Percentiles rank a stretch among this genome's conserved stretches.
These are phyloP conservation scores for Bedellia somnulentella DNA, from an alignment of 2,888 invertebrate genomes.

Conservation along the genomic window DNA sequence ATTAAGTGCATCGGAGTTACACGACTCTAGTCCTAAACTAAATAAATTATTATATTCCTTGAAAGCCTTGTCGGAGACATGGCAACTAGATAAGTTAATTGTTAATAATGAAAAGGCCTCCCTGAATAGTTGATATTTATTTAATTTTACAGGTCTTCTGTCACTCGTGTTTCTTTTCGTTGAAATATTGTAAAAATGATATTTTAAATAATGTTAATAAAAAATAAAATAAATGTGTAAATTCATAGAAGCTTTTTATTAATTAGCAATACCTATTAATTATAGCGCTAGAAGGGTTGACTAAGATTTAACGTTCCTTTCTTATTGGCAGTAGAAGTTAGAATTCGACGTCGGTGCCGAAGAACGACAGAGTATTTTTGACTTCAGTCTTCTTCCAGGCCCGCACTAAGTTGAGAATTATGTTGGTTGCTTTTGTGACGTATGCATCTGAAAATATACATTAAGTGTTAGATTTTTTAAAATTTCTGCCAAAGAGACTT, in stretches of 20 bases:
- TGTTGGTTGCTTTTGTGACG: slow-evolving; percentile 26
- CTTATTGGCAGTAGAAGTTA: too few relatives aligned
- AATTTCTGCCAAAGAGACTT: too few relatives aligned
- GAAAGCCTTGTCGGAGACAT: slow-evolving; percentile 25
- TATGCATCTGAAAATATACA: slow-evolving; percentile 27
- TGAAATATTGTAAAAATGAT: too few relatives aligned
- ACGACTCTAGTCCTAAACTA: slow-evolving; percentile 20
- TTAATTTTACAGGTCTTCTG: too few relatives aligned
- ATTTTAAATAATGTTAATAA: too few relatives aligned
- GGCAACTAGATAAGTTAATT: slow-evolving; percentile 30
- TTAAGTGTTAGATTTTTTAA: too few relatives aligned
- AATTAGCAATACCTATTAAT: too few relatives aligned
- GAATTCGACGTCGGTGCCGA: slow-evolving; percentile 41
- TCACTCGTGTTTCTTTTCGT: too few relatives aligned
- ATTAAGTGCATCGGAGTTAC: slow-evolving; percentile 32
- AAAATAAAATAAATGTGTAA: too few relatives aligned
- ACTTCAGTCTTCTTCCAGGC: slow-evolving; percentile 48
- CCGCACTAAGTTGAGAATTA: slow-evolving; percentile 34
- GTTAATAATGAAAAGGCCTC: slow-evolving; percentile 17
- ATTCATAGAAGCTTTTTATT: too few relatives aligned
- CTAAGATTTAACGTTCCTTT: too few relatives aligned
- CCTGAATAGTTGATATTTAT: slow-evolving; percentile 18
- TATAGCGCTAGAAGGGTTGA: too few relatives aligned
- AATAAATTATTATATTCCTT: slow-evolving; percentile 23
- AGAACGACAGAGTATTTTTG: slow-evolving; percentile 41